These are phyloP conservation scores for Eupsittula cactorum DNA, from an alignment of 2,113 vertebrate genomes.

Conservation along the genomic window DNA sequence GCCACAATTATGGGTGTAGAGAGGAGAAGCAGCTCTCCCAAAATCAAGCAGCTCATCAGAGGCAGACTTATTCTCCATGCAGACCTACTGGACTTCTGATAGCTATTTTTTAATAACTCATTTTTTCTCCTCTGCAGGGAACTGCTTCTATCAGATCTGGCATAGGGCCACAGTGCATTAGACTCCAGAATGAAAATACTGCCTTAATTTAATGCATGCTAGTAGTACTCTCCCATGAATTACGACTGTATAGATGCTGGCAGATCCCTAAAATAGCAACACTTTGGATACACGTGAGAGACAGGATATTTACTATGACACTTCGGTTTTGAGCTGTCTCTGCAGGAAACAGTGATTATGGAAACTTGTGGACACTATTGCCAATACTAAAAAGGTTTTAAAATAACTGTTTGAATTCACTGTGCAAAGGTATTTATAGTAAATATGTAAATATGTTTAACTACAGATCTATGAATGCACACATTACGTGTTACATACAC, in stretches of 20 bases:
- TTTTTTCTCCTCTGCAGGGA: not conserved
- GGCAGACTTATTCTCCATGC: not conserved
- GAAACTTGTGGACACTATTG: not conserved
- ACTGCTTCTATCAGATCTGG: not conserved
- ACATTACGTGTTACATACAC: not conserved
- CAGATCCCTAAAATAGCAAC: not conserved
- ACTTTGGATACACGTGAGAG: fast-evolving
- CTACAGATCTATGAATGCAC: not conserved
- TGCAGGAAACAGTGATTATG: not conserved
- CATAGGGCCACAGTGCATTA: not conserved
- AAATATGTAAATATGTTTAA: not conserved
- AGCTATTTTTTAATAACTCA: not conserved
- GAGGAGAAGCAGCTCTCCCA: not conserved
- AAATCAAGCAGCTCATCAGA: not conserved
- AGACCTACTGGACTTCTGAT: not conserved
- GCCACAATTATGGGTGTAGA: not conserved
- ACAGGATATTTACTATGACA: not conserved
- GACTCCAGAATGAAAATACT: not conserved
- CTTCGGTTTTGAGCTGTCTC: not conserved
- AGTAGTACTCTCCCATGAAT: not conserved
- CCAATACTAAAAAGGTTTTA: not conserved
- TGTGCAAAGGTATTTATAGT: not conserved
- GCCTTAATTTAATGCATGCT: fast-evolving
- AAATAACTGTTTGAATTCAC: not conserved
- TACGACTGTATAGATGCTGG: not conserved